Percentiles rank a stretch among this genome's conserved stretches.
These are phyloP conservation scores for Lingula anatina DNA, from an alignment of 2,888 invertebrate genomes.

Conservation along the genomic window DNA sequence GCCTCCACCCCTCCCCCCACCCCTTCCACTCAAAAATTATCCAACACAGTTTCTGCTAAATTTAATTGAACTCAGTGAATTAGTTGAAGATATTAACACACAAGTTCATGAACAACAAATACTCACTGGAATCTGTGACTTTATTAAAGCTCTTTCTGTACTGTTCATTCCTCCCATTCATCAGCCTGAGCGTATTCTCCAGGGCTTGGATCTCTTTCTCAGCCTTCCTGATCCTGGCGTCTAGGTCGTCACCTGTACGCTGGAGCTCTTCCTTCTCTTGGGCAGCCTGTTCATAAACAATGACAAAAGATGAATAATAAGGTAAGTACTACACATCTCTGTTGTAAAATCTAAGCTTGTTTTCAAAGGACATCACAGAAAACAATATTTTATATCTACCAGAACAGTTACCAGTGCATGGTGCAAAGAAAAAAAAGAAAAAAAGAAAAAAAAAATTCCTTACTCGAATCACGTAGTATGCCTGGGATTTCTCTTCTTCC, in stretches of 20 bases:
- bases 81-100: too few relatives aligned
- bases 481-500: slow-evolving; percentile 57
- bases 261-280: slow-evolving; percentile 53
- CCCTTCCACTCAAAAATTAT: too few relatives aligned
- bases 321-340: too few relatives aligned
- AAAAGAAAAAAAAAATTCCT: background rate
- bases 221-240: slow-evolving; percentile 70
- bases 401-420: too few relatives aligned
- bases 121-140: slow-evolving; percentile 50
- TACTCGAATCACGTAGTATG: slow-evolving; percentile 53
- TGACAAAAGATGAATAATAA: too few relatives aligned
- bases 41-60: too few relatives aligned
- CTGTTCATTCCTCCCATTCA: slow-evolving; percentile 73
- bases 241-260: slow-evolving; percentile 71
- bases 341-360: too few relatives aligned
- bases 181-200: slow-evolving; percentile 79
- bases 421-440: background rate
- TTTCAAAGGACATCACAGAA: too few relatives aligned
- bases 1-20: too few relatives aligned
- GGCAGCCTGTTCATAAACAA: too few relatives aligned
- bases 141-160: slow-evolving; percentile 59
- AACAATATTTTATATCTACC: too few relatives aligned
- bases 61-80: too few relatives aligned
- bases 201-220: slow-evolving; percentile 83
- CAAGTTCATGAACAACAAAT: slow-evolving; percentile 15